Evolutionary conservation across 2,888 invertebrate species (phyloP), one percentile per base, ranked within the genome.

Genomic region (Rotaria socialis): DNA sequence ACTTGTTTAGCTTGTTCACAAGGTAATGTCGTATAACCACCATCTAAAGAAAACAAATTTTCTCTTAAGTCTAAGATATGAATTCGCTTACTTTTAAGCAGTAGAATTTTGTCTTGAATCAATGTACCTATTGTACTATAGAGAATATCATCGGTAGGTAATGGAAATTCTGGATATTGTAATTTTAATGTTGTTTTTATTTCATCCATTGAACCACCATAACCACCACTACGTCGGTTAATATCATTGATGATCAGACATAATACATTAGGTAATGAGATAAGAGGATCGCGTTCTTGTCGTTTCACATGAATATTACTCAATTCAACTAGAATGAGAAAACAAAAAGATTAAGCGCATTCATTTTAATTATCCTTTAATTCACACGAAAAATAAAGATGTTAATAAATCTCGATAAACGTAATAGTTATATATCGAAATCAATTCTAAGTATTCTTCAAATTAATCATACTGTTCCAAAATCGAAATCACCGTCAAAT

Each of bases 141-240:
- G 0, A 80, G 47, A 47, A 80, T 80, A 80, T 80, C 75, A 80
- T 80, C 75, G 10, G 41, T 41, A 22, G 75, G 75, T 14, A 80
- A 80, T 47, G 75, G 75, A 80, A 80, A 80, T 80, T 80, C 75
- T 2, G 75, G 75, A 80, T 43, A 80, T 43, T 80, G 41, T 4
- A 80, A 41, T 80, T 80, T 80, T 80, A 80, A 80, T 43, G 41
- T 80, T 47, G 75, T 80, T 24, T 80, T 80, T 11, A 80, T 80
- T 80, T 80, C 75, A 80, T 80, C 75, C 75, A 80, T 80, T 22
- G 75, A 80, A 35, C 47, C 75, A 47, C 75, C 41, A 43, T 80
- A 47, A 11, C 75, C 75, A 11, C 14, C 8, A 67, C 67, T 67
- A 24, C 75, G 41, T 22, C 47, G 41, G 22, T 80, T 80, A 22